Conservation (phyloP, 2,113 vertebrate genomes). For the Urocitellus parryii region DNA sequence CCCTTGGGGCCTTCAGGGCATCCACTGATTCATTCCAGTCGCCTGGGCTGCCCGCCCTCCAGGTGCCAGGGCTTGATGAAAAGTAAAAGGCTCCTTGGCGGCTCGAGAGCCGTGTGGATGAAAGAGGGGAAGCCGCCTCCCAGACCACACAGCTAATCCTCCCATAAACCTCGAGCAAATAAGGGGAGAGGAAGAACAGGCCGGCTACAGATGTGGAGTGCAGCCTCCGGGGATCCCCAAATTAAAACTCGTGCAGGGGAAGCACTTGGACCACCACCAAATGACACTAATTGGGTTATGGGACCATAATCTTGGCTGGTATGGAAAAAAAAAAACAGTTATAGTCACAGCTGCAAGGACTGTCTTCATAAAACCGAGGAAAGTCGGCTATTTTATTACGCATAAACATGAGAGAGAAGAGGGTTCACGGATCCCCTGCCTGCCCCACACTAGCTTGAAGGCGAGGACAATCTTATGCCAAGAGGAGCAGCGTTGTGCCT, state of each 20-base stretch:
- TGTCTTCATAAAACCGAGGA: constrained; percentile 68
- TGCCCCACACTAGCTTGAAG: constrained; percentile 7
- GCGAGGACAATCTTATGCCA: constrained; percentile 22
- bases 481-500: constrained; percentile 37
- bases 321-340: constrained; percentile 11
- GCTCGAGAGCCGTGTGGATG: constrained; percentile 55
- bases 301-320: constrained; percentile 72
- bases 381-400: constrained; percentile 66
- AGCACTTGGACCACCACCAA: constrained; percentile 80
- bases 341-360: constrained; percentile 73
- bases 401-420: constrained; percentile 42
- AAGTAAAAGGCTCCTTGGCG: constrained; percentile 69
- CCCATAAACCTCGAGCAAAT: constrained; percentile 76
- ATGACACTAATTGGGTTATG: constrained; percentile 80
- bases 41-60: constrained; percentile 60
- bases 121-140: constrained; percentile 72
- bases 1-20: constrained; percentile 48
- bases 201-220: constrained; percentile 77
- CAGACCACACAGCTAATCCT: constrained; percentile 80
- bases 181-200: constrained; percentile 74
- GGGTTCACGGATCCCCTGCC: constrained; percentile 46
- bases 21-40: constrained; percentile 65
- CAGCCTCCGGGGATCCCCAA: constrained; percentile 81
- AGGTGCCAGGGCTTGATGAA: constrained; percentile 75
- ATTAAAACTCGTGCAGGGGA: constrained; percentile 77